phyloP scores from a whole-genome alignment of 2,113 vertebrate genomes.

The Turnix velox region DNA sequence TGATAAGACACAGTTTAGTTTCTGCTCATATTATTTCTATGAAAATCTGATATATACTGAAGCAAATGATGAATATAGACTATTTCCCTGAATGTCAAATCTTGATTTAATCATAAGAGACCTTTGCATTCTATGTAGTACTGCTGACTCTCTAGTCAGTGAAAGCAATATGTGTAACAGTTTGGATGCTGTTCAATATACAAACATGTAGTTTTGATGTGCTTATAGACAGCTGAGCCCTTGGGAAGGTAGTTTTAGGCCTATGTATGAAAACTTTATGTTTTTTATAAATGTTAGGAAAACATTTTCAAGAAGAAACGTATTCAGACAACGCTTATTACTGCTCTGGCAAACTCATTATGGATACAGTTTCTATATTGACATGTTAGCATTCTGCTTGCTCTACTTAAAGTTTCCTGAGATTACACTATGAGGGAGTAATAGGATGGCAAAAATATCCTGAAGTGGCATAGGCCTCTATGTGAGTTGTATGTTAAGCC shows the following conservation, averaged over 20 bases:
- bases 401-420: neutral
- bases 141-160: neutral
- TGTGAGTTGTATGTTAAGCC: neutral
- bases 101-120: neutral
- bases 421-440: neutral
- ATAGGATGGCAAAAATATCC: neutral
- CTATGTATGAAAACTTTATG: neutral
- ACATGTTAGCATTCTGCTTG: rapidly evolving
- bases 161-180: neutral
- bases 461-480: neutral
- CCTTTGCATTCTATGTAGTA: neutral
- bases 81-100: neutral
- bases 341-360: neutral
- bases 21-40: neutral
- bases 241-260: neutral
- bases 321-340: neutral
- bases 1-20: neutral
- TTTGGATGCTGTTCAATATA: neutral
- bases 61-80: neutral
- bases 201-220: neutral
- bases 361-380: neutral
- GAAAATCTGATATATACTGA: neutral
- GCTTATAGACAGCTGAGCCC: neutral
- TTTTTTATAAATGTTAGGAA: neutral
- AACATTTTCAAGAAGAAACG: neutral